Evolutionary conservation across 2,113 vertebrate genomes (phyloP), one percentile per base, ranked within the genome.

Genomic region (Serinus canaria): DNA sequence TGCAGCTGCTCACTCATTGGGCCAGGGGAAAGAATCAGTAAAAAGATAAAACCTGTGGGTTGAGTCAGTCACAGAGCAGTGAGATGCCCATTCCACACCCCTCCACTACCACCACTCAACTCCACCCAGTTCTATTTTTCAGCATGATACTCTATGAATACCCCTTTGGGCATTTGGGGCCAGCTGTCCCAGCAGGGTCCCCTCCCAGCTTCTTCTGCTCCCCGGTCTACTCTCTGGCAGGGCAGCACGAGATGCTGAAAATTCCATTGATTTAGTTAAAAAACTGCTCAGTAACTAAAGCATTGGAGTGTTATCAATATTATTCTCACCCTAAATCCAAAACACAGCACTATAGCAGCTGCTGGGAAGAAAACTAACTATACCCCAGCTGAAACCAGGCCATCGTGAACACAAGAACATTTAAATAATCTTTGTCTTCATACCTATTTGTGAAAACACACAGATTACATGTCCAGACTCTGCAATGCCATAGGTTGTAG

Each of bases 221-320:
- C 33, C 15, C 0, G 1, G 12, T 37, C 27, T 50, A 11, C 33
- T 52, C 0, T 0, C 22, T 24, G 52, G 7, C 35, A 23, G 17
- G 14, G 35, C 31, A 64, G 30, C 27, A 58, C 10, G 30, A n/a
- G 18, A 50, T 20, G 37, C 9, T 59, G 52, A 59, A 59, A 50
- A 44, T 5, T 49, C 37, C 37, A 31, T 27, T 2, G 4, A 12
- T 43, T 67, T 35, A 50, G 25, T 67, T 33, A 68, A 37, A 86
- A 67, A 44, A 10, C 23, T 55, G 10, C 41, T 55, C 39, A n/a
- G 23, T 39, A 39, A 41, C 15, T 28, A 53, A 78, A 55, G 7
- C 0, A 1, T 21, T 33, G 5, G 12, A 39, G 18, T 13, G 28
- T 39, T 70, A 24, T 24, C 39, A 47, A 20, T 55, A 47, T 24